A percentile compares a stretch with the other conserved stretches of the same genome.
phyloP scores from a whole-genome alignment of 37 sponge, comb jelly and placozoan genomes.

The Amphimedon queenslandica region DNA sequence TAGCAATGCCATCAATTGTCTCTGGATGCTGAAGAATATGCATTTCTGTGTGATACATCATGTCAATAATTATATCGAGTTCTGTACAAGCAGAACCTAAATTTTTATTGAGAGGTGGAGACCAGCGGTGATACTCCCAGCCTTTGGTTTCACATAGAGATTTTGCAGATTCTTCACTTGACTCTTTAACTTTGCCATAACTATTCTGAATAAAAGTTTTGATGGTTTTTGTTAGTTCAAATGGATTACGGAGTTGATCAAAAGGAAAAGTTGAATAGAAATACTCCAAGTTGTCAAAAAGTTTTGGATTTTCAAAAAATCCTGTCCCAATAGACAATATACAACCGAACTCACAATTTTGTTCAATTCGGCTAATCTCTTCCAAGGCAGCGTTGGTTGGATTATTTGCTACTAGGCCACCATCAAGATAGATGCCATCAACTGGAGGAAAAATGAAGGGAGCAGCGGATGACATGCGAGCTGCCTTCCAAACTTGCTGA shows the following conservation, averaged over 20 bases:
- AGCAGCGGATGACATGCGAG: slow-evolving; percentile 49
- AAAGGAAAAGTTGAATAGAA: no score
- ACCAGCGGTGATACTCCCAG: slow-evolving; percentile 17
- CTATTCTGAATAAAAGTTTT: no score
- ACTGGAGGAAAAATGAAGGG: slow-evolving; percentile 56
- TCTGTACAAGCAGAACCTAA: slow-evolving; percentile 17
- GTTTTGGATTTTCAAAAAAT: background rate
- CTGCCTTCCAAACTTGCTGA: slow-evolving; percentile 65
- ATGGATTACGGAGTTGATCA: no score
- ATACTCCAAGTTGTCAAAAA: slow-evolving; percentile 21
- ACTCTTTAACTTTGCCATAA: slow-evolving; percentile 13
- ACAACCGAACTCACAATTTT: slow-evolving; percentile 16
- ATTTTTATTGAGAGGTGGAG: slow-evolving; percentile 12
- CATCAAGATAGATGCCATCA: slow-evolving; percentile 56
- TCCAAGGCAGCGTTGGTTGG: slow-evolving; percentile 53
- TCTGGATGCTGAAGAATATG: slow-evolving; percentile 9
- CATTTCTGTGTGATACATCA: slow-evolving; percentile 32
- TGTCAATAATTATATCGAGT: slow-evolving; percentile 10
- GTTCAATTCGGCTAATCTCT: slow-evolving; percentile 37
- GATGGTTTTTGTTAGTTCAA: no score
- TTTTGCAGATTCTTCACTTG: slow-evolving; percentile 26
- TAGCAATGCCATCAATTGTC: slow-evolving; percentile 16
- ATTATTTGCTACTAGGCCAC: slow-evolving; percentile 72
- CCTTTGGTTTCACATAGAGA: slow-evolving; percentile 27
- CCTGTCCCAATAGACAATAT: slow-evolving; percentile 56